Percentiles rank a stretch among this genome's conserved stretches.
These are phyloP conservation scores for Phanerotoma sp. DNA, from an alignment of 2,888 invertebrate genomes.

Conservation along the genomic window DNA sequence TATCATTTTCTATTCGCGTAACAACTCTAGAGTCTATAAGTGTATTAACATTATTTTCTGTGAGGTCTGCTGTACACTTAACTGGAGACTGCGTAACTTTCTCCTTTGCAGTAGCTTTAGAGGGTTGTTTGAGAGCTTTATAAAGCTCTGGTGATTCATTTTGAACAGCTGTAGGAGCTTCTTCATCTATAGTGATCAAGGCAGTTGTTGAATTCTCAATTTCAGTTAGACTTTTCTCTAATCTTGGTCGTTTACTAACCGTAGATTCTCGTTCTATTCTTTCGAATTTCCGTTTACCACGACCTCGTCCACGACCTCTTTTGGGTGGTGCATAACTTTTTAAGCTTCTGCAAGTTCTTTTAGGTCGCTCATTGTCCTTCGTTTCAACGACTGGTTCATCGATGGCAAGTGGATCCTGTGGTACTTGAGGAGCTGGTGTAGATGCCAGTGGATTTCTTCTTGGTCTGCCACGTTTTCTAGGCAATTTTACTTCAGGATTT, in stretches of 20 bases:
- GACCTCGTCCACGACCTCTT: slow-evolving; percentile 51
- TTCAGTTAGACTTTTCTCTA: slow-evolving; percentile 46
- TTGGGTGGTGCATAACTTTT: slow-evolving; percentile 56
- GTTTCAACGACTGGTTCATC: slow-evolving; percentile 42
- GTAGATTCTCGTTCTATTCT: slow-evolving; percentile 31
- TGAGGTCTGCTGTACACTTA: slow-evolving; percentile 17
- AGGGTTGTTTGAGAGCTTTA: slow-evolving; percentile 47
- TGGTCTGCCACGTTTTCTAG: slow-evolving; percentile 53
- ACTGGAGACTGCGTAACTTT: slow-evolving; percentile 32
- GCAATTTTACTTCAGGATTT: slow-evolving; percentile 44
- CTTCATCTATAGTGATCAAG: slow-evolving; percentile 47
- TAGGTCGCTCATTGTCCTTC: slow-evolving; percentile 52
- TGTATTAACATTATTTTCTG: slow-evolving; percentile 25
- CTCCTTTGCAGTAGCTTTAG: slow-evolving; percentile 38
- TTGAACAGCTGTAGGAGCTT: slow-evolving; percentile 9
- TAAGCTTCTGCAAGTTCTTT: slow-evolving; percentile 53
- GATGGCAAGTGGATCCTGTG: slow-evolving; percentile 47
- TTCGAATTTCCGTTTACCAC: slow-evolving; percentile 53
- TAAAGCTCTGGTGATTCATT: slow-evolving; percentile 44
- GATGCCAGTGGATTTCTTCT: slow-evolving; percentile 43
- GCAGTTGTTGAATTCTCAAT: slow-evolving; percentile 49
- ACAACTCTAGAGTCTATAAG: slow-evolving; percentile 29
- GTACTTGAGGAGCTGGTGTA: slow-evolving; percentile 30
- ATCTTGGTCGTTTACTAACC: slow-evolving; percentile 40
- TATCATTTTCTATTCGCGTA: slow-evolving; percentile 31